Evolutionary conservation across 2,888 invertebrate species (phyloP), one percentile per base, ranked within the genome.

Genomic region (Drosophila robusta): DNA sequence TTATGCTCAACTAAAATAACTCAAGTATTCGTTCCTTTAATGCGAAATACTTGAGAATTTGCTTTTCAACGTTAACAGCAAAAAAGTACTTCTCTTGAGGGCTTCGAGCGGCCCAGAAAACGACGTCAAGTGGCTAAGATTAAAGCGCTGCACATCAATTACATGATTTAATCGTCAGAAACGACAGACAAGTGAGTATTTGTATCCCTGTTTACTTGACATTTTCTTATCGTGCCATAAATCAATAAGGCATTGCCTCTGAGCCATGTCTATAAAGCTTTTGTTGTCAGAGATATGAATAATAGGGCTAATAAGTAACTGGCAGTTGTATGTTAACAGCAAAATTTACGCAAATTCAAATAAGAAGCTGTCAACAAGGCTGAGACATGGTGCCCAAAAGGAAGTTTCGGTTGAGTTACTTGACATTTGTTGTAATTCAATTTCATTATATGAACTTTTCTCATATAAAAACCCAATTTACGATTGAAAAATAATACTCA

Each of bases 181-280:
- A 24, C 50, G 22, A 39, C 26, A 57, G 38, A 52, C 63, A 67
- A 69, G 81, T 86, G 45, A 86, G 81, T 75, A 83, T 63, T 60
- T 41, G 22, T 29, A 18, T 39, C 22, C 42, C 12, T 38, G 63
- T 42, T 46, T 26, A 18, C 14, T 24, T 58, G 6, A 9, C 38
- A 38, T 29, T 38, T 42, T 12, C 9, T 45, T 24, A 56, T 26
- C 18, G 12, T 22, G 12, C 42, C 6, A 54, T 39, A 45, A 38
- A 62, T 54, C 18, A 55, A 39, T 16, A 46, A 44, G 26, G 3
- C 34, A n/a, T 29, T 29, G 38, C 14, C 29, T 5, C 38, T 22
- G 8, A n/a, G 42, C 16, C 26, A 18, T 11, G 14, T n/a, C 4
- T 32, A 4, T 9, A 8, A 7, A 7, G 16, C 39, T 24, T 46